phyloP scores from a whole-genome alignment of 2,797 vertebrate genomes.

The Acanthopagrus latus region DNA sequence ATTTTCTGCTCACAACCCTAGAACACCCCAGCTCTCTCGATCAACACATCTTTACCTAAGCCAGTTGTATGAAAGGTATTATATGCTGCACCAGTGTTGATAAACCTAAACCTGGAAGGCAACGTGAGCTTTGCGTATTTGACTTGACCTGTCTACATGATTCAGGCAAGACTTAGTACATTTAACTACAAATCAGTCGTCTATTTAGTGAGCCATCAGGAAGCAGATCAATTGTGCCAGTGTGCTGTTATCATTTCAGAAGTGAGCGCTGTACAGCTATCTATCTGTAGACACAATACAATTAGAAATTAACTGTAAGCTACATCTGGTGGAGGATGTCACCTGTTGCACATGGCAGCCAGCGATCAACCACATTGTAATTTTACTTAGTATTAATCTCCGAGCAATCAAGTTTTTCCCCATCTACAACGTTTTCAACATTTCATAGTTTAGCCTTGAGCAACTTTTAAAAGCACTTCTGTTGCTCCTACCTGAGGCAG shows the following conservation, averaged over 20 bases:
- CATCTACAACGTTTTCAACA: neutral
- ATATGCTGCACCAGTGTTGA: neutral
- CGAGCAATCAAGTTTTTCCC: too few species aligned
- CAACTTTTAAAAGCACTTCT: neutral
- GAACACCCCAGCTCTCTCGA: neutral
- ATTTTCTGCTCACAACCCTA: neutral
- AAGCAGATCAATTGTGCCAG: neutral
- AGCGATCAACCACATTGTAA: too few species aligned
- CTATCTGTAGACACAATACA: neutral
- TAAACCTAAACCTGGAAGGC: neutral
- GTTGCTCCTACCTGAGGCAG: neutral
- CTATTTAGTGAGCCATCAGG: neutral
- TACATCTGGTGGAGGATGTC: neutral
- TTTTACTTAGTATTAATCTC: too few species aligned
- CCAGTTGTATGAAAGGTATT: neutral
- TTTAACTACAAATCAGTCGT: conserved; percentile 7
- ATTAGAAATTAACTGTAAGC: neutral
- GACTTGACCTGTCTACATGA: neutral
- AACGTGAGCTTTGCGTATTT: neutral
- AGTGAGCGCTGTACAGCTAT: neutral
- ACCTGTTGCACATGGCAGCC: neutral
- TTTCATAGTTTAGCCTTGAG: neutral
- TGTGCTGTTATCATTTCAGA: neutral
- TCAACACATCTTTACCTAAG: neutral
- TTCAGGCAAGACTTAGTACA: neutral